Conservation (phyloP, 2,113 vertebrate species). For the Rostratula benghalensis region DNA sequence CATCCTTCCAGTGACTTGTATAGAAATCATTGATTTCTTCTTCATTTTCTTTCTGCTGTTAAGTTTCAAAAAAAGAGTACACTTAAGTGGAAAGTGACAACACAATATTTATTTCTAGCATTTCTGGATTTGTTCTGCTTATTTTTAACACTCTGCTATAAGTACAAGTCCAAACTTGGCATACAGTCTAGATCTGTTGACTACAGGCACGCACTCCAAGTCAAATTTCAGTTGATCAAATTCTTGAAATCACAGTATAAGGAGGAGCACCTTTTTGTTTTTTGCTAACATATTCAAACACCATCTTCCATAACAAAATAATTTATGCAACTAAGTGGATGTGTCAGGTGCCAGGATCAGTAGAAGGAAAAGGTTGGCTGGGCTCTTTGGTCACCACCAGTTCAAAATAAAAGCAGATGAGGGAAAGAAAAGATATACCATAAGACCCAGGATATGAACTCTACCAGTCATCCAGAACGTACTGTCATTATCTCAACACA, state of each 20-base stretch:
- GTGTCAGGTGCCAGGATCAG: neutral
- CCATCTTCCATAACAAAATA: neutral
- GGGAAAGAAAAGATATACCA: neutral
- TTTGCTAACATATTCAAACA: neutral
- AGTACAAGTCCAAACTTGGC: neutral
- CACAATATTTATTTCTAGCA: neutral
- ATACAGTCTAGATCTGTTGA: neutral
- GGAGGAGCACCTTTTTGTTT: neutral
- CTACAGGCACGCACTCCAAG: neutral
- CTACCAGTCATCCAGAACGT: slow-evolving; percentile 12
- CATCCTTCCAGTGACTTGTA: neutral
- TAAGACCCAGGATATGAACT: neutral
- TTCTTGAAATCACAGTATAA: neutral
- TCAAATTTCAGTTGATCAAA: neutral
- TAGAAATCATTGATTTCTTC: slow-evolving; percentile 3
- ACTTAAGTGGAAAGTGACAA: neutral
- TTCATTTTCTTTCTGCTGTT: neutral
- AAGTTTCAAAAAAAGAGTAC: neutral
- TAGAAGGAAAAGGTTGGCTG: neutral
- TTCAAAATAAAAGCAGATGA: neutral
- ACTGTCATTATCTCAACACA: neutral
- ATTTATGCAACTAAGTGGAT: neutral
- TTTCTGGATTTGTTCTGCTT: neutral
- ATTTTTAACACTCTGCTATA: neutral
- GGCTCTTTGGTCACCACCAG: neutral